Percentiles rank a stretch among this genome's conserved stretches.
Evolutionary conservation across 2,113 vertebrate genomes (phyloP).

Genomic region (Glaucidium brasilianum): DNA sequence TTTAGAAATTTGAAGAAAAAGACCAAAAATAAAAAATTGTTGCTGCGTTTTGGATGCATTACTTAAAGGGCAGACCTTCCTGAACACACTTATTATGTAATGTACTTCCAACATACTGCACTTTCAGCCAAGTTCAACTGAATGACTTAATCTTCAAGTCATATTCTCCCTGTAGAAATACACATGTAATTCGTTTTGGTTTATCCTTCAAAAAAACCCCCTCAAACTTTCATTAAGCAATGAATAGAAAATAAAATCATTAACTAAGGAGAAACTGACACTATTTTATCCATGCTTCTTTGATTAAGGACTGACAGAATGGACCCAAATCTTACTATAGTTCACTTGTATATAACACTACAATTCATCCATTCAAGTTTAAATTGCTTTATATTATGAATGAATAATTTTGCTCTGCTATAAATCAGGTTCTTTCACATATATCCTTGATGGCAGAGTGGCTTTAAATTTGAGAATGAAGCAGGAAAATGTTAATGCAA

Average conservation of each 20-base stretch:
- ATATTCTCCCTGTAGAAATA: background rate
- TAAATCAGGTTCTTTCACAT: background rate
- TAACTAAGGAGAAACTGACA: background rate
- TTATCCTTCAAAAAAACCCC: background rate
- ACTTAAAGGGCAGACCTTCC: background rate
- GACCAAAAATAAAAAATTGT: background rate
- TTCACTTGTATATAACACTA: background rate
- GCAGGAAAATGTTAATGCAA: slow-evolving; percentile 25
- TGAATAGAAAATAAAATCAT: background rate
- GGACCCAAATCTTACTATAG: background rate
- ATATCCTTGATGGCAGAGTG: slow-evolving; percentile 63
- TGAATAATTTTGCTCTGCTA: background rate
- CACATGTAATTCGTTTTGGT: background rate
- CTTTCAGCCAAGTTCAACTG: background rate
- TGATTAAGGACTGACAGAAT: slow-evolving; percentile 39
- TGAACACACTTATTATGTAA: background rate
- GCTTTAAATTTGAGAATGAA: slow-evolving; percentile 77
- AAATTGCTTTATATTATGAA: background rate
- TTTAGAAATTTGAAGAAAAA: background rate
- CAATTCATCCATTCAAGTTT: background rate
- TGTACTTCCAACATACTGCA: background rate
- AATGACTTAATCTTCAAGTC: background rate
- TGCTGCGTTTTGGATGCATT: background rate
- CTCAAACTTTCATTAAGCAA: background rate
- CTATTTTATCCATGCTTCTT: background rate